Evolutionary conservation across 2,888 invertebrate species (phyloP).

Genomic region (Asteroscopus sphinx): DNA sequence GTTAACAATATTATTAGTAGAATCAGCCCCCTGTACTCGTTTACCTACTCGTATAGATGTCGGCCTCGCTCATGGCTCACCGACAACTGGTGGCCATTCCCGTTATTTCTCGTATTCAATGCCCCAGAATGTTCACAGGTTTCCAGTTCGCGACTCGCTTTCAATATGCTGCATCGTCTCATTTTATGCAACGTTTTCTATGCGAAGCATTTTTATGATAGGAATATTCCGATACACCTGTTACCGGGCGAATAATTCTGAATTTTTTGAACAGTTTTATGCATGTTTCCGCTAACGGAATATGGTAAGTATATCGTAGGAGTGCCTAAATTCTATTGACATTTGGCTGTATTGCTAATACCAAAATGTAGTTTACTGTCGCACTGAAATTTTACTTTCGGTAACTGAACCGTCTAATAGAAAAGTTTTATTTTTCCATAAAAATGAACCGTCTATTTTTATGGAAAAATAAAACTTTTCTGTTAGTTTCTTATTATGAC

Average conservation of each 20-base stretch:
- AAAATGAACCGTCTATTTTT: slow-evolving; percentile 7
- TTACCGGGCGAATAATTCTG: slow-evolving; percentile 40
- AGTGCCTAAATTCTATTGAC: slow-evolving; percentile 1
- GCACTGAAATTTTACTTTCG: too few relatives aligned
- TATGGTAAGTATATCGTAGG: background rate
- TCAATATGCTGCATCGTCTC: slow-evolving; percentile 69
- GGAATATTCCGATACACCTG: slow-evolving; percentile 65
- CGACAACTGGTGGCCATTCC: slow-evolving; percentile 64
- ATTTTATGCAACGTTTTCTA: slow-evolving; percentile 71
- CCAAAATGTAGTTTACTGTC: slow-evolving; percentile 2
- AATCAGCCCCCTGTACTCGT: too few relatives aligned
- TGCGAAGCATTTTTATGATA: slow-evolving; percentile 63
- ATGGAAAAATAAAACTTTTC: background rate
- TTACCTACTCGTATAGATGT: slow-evolving; percentile 6
- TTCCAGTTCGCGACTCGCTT: slow-evolving; percentile 74
- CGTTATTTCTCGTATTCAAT: slow-evolving; percentile 75
- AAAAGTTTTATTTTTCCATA: too few relatives aligned
- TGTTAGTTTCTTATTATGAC: too few relatives aligned
- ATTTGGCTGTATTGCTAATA: slow-evolving; percentile 17
- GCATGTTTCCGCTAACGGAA: background rate
- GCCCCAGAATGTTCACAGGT: slow-evolving; percentile 73
- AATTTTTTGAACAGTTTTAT: slow-evolving; percentile 42
- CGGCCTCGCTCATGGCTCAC: slow-evolving; percentile 38
- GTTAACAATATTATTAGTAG: too few relatives aligned
- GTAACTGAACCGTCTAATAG: too few relatives aligned